Percentiles rank a stretch among this genome's conserved stretches.
phyloP scores from a whole-genome alignment of 2,113 vertebrate genomes.

The Lonchura striata region DNA sequence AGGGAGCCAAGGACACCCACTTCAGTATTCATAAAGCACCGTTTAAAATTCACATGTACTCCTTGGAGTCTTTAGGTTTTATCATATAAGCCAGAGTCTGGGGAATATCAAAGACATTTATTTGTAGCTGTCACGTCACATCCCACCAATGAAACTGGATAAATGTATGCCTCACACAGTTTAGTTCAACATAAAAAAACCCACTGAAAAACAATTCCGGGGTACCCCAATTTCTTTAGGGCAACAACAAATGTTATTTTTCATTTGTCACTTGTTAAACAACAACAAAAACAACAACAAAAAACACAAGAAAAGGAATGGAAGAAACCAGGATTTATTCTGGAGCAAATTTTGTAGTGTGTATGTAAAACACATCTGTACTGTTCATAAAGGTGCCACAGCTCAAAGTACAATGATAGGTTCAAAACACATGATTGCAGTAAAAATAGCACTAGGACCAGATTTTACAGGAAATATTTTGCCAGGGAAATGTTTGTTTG shows the following conservation, averaged over 20 bases:
- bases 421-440: not conserved
- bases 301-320: not conserved
- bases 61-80: not conserved
- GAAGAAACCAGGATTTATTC: not conserved
- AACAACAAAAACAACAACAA: not conserved
- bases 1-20: not conserved
- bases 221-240: not conserved
- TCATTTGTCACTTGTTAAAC: not conserved
- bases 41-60: constrained; percentile 3
- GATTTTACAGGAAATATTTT: not conserved
- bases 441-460: not conserved
- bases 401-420: not conserved
- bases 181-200: not conserved
- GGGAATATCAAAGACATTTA: not conserved
- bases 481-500: not conserved
- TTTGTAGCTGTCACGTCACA: not conserved
- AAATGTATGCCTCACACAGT: not conserved
- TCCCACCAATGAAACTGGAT: not conserved
- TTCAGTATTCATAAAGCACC: not conserved
- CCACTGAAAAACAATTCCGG: not conserved
- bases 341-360: not conserved
- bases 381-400: not conserved
- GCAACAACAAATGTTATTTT: not conserved
- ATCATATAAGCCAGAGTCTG: not conserved
- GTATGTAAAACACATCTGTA: not conserved